Evolutionary conservation across 2,113 vertebrate genomes (phyloP).

Genomic region (Isurus oxyrinchus): DNA sequence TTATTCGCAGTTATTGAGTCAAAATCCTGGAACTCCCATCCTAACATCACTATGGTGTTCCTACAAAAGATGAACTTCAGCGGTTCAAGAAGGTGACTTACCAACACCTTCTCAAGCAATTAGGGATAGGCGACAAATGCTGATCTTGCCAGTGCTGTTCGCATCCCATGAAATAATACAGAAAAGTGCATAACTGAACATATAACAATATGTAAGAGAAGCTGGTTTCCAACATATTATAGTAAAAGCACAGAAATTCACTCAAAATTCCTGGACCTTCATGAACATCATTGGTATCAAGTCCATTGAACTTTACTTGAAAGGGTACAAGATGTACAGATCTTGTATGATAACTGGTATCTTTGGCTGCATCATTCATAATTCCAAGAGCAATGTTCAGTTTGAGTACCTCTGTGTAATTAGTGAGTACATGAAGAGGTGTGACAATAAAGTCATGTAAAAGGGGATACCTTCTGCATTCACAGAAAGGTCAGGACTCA

Average conservation of each 20-base stretch:
- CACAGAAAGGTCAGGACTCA: not conserved
- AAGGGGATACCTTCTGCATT: not conserved
- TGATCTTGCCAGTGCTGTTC: too few relatives aligned
- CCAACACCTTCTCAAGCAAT: not conserved
- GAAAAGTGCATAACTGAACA: not conserved
- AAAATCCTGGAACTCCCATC: too few relatives aligned
- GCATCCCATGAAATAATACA: not conserved
- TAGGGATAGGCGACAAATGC: not conserved
- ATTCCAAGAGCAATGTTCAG: not conserved
- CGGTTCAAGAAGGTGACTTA: too few relatives aligned
- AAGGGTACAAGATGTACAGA: not conserved
- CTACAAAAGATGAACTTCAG: too few relatives aligned
- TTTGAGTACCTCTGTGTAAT: not conserved
- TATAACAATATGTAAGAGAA: not conserved
- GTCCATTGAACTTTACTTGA: not conserved
- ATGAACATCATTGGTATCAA: not conserved
- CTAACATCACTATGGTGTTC: too few relatives aligned
- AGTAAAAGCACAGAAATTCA: not conserved
- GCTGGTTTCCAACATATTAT: not conserved
- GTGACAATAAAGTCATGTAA: not conserved
- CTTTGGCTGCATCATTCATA: not conserved
- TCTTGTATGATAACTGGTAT: not conserved
- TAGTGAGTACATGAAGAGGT: not conserved
- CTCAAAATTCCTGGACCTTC: not conserved
- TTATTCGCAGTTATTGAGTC: too few relatives aligned